Evolutionary conservation across 2,888 invertebrate species (phyloP), one percentile per base, ranked within the genome.

Genomic region (Lottia scabra): DNA sequence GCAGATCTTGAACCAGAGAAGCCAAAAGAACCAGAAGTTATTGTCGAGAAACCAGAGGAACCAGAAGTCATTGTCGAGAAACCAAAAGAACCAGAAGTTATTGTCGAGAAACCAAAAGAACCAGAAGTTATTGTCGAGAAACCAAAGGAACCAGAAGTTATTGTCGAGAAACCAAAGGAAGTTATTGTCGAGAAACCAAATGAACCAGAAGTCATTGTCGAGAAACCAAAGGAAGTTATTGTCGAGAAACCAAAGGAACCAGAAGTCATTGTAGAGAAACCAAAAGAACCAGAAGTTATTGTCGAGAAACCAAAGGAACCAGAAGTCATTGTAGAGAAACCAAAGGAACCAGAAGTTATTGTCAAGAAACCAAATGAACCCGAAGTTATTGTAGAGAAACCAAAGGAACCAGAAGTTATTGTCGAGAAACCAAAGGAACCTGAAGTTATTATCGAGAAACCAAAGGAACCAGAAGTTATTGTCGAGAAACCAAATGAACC

Each of bases 381-480:
- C 6, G 43, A 27, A 2, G 30, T 23, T 16, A 10, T 62, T 12
- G 38, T 62, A 0, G 67, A 38, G 65, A 26, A 48, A 16, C 46
- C 27, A 27, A 26, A 26, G 5, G 26, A 23, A 26, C 56, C 27
- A 6, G 27, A 48, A 15, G 56, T 48, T 46, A 27, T 43, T 13
- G 48, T 30, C 30, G 48, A 48, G n/a, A 62, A 56, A 30, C 48
- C 67, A 3, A 62, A 56, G 46, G 23, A 46, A 5, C 44, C 38
- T 0, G 66, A 66, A 13, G 45, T 44, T 2, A n/a, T 27, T 16
- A 23, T 66, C 23, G 44, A 66, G 46, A 27, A 56, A n/a, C 38
- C 68, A 19, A 27, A 68, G 38, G 23, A 46, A 16, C 62, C 68
- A 12, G 15, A 48, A 12, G 56, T 68, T 16, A 19, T 68, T 30